These are phyloP conservation scores for Orussus abietinus DNA, from an alignment of 1,140 invertebrate species.

Conservation along the genomic window DNA sequence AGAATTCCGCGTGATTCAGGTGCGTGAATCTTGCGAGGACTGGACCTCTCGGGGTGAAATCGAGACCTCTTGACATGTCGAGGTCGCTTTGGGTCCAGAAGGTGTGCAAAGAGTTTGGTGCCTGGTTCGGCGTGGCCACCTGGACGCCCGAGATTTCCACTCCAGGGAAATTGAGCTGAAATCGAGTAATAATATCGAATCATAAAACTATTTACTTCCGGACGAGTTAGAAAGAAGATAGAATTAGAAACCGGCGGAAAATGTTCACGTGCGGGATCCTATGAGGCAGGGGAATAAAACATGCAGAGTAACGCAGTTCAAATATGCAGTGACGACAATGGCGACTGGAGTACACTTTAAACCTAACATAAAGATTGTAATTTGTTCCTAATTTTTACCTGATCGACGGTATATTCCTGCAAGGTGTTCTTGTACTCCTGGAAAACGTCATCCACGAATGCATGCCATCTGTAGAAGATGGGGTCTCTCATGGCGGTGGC, in stretches of 20 bases:
- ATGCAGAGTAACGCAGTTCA: too few species aligned
- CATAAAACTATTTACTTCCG: too few species aligned
- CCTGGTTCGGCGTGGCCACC: slow-evolving; percentile 47
- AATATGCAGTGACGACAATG: too few species aligned
- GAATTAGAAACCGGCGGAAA: not conserved
- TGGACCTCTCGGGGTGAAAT: slow-evolving; percentile 68
- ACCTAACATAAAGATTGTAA: not conserved
- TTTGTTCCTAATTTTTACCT: slow-evolving; percentile 53
- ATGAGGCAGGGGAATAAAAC: too few species aligned
- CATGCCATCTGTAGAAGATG: slow-evolving; percentile 81
- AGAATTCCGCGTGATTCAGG: slow-evolving; percentile 69
- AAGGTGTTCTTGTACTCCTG: slow-evolving; percentile 70
- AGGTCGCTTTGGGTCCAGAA: slow-evolving; percentile 74
- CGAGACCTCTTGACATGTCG: slow-evolving; percentile 70
- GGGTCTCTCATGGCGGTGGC: slow-evolving; percentile 79
- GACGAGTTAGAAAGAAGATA: not conserved
- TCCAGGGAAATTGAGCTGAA: slow-evolving; percentile 62
- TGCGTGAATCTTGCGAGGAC: slow-evolving; percentile 71
- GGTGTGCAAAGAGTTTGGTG: slow-evolving; percentile 59
- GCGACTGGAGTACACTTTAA: too few species aligned
- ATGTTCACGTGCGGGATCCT: too few species aligned
- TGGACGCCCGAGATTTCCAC: slow-evolving; percentile 58
- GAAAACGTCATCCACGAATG: slow-evolving; percentile 76
- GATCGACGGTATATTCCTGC: slow-evolving; percentile 57
- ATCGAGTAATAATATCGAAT: too few species aligned